phyloP scores from a whole-genome alignment of 1,140 invertebrate genomes.

The Teleopsis dalmanni region DNA sequence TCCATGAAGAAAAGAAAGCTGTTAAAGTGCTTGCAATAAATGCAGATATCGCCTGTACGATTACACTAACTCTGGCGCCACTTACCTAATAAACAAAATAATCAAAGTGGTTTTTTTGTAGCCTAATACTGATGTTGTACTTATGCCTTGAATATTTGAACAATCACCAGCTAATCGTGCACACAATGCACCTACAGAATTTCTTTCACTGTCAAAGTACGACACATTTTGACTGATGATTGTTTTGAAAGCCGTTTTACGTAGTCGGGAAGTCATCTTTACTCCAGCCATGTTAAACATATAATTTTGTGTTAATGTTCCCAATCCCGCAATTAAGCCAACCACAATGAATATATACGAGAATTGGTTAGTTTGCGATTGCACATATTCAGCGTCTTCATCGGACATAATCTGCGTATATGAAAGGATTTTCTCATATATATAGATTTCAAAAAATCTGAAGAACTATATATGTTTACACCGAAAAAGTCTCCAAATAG shows the following conservation, averaged over 20 bases:
- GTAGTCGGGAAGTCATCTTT: slow-evolving; percentile 62
- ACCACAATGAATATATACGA: slow-evolving; percentile 64
- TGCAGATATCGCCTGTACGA: slow-evolving; percentile 70
- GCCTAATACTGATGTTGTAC: not conserved
- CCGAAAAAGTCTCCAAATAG: slow-evolving; percentile 78
- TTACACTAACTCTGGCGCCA: slow-evolving; percentile 35
- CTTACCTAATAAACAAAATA: not conserved
- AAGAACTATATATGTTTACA: slow-evolving; percentile 49
- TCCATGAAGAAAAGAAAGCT: slow-evolving; percentile 79
- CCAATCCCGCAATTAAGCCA: slow-evolving; percentile 65
- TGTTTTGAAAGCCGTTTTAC: slow-evolving; percentile 54
- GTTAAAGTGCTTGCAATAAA: slow-evolving; percentile 62
- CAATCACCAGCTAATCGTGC: slow-evolving; percentile 71
- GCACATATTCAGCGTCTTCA: slow-evolving; percentile 27
- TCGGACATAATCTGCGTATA: slow-evolving; percentile 49
- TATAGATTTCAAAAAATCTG: not conserved
- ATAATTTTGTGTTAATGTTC: slow-evolving; percentile 62
- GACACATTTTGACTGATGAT: slow-evolving; percentile 71
- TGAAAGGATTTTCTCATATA: slow-evolving; percentile 48
- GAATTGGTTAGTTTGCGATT: slow-evolving; percentile 56
- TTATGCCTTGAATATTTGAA: slow-evolving; percentile 64
- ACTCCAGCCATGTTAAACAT: slow-evolving; percentile 71
- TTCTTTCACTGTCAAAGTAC: slow-evolving; percentile 69
- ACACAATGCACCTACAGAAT: slow-evolving; percentile 72
- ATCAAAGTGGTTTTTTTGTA: not conserved